Conservation (phyloP, 2,888 invertebrate genomes). For the Formica aserva region DNA sequence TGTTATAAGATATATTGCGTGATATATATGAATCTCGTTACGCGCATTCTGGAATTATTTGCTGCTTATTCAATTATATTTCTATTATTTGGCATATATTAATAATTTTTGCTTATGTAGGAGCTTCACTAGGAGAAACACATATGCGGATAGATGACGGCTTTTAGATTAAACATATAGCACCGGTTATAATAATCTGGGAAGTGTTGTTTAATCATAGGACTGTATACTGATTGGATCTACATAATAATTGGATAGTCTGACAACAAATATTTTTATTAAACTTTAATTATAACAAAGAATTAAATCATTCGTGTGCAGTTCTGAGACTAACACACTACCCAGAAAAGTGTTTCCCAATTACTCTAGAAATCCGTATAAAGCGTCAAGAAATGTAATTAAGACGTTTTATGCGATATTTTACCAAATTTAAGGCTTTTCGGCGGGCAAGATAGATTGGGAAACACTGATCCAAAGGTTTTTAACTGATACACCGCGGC, state of each 20-base stretch:
- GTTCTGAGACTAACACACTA: background rate
- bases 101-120: constrained; percentile 31
- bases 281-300: constrained; percentile 2
- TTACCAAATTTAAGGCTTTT: background rate
- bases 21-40: background rate
- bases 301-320: constrained; percentile 16
- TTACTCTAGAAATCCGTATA: background rate
- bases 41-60: constrained; percentile 24
- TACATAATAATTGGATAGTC: background rate
- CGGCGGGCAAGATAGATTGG: background rate
- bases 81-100: constrained; percentile 8
- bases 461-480: constrained; percentile 22
- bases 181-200: constrained; percentile 8
- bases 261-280: background rate
- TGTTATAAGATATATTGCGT: constrained; percentile 15
- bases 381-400: background rate
- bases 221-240: constrained; percentile 8
- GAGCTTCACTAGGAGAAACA: constrained; percentile 21
- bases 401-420: background rate
- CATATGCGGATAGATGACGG: constrained; percentile 23
- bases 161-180: constrained; percentile 40
- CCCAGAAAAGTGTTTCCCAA: constrained; percentile 31
- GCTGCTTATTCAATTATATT: constrained; percentile 4
- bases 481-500: constrained; percentile 60
- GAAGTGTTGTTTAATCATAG: background rate